Evolutionary conservation across 2,113 vertebrate species (phyloP).

Genomic region (Zosterops lateralis): DNA sequence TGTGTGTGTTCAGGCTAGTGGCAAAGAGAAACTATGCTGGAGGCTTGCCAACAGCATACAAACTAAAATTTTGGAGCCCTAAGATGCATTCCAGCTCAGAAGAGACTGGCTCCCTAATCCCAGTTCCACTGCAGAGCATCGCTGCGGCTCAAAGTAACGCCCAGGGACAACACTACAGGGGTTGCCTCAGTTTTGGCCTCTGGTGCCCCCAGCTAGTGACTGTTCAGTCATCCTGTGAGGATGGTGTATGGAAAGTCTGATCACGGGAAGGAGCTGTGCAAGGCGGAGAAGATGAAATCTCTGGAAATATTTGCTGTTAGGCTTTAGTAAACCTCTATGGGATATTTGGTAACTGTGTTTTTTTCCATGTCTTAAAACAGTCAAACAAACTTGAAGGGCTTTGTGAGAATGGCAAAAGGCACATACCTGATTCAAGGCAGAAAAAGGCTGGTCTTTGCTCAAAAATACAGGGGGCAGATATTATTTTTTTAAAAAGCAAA

Average conservation of each 20-base stretch:
- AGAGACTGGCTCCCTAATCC: not conserved
- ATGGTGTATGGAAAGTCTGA: slow-evolving; percentile 47
- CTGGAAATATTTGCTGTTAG: slow-evolving; percentile 55
- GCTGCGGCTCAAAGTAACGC: rapidly evolving
- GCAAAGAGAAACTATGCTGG: not conserved
- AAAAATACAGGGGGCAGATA: not conserved
- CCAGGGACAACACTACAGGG: not conserved
- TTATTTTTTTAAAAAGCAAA: not conserved
- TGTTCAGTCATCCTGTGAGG: slow-evolving; percentile 22
- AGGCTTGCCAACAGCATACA: not conserved
- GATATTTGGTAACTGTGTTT: slow-evolving; percentile 20
- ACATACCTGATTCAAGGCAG: not conserved
- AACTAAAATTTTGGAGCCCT: not conserved
- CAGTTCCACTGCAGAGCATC: rapidly evolving
- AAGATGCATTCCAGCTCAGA: not conserved
- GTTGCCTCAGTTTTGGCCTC: not conserved
- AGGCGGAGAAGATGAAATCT: slow-evolving; percentile 55
- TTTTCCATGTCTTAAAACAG: slow-evolving; percentile 35
- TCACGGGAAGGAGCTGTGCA: not conserved
- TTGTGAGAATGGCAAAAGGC: slow-evolving; percentile 16
- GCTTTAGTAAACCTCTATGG: slow-evolving; percentile 51
- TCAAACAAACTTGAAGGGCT: not conserved
- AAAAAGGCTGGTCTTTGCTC: not conserved
- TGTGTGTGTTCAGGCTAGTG: rapidly evolving
- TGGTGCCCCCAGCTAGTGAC: not conserved